Evolutionary conservation across 2,113 vertebrate species (phyloP), one percentile per base, ranked within the genome.

Genomic region (Thamnaconus septentrionalis): DNA sequence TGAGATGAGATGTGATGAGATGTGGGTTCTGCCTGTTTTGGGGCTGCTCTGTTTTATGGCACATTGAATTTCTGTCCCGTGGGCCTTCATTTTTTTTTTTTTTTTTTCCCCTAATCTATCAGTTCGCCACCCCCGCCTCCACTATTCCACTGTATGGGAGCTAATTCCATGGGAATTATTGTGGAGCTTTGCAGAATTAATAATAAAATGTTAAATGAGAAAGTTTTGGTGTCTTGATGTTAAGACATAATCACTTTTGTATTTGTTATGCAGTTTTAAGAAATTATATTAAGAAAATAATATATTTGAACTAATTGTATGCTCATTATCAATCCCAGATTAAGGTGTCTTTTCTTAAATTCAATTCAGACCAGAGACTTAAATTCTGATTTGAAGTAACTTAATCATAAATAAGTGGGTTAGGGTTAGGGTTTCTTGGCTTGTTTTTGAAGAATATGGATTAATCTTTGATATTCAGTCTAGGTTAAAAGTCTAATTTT

Each of bases 181-280:
- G 18, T 31, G 18, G 18, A 31, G 18, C 18, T 31, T 31, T 31
- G 18, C 18, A 31, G 18, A 31, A 3, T 46, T 46, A 6, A 46
- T 46, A 46, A 6, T 46, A 6, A 46, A 6, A 8, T 46, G 8
- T 6, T 46, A 6, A 60, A 50, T 11, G 8, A 11, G 41, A 60
- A 41, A n/a, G 18, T 9, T 49, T 39, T 60, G 40, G 59, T 60
- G 59, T 49, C 59, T 60, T 60, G 44, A 60, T 60, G 1, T 49
- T 42, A 41, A 50, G 59, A 60, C 45, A 59, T 47, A 46, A n/a
- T 48, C 40, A 41, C 46, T 50, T 50, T 10, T 50, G 7, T 60
- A 47, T 8, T 47, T 8, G 45, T 50, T 6, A 50, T 48, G 46
- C 40, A 41, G 1, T 50, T 60, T 60, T 7, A 60, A 42, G 59